Conservation (phyloP, 1,140 invertebrate genomes). For the Tyrophagus putrescentiae region DNA sequence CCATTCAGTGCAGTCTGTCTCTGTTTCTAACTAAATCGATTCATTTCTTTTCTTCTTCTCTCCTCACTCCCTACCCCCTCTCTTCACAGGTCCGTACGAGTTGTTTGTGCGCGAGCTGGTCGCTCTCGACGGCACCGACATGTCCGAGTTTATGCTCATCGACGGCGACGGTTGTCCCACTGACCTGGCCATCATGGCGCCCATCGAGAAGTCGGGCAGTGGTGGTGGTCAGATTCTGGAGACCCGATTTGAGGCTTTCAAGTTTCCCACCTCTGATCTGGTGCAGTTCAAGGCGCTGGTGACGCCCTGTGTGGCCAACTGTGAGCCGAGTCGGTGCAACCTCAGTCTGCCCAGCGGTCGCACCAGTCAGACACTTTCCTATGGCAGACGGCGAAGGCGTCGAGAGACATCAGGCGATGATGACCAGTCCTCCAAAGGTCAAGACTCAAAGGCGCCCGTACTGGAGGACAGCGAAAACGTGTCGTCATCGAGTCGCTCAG, state of each 20-base stretch:
- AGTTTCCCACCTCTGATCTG: constrained; percentile 82
- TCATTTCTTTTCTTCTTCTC: constrained; percentile 40
- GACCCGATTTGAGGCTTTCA: constrained; percentile 54
- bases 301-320: constrained; percentile 77
- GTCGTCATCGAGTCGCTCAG: constrained; percentile 73
- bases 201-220: constrained; percentile 48
- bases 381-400: constrained; percentile 13
- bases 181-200: constrained; percentile 38
- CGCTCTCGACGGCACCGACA: constrained; percentile 77
- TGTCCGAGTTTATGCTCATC: constrained; percentile 71
- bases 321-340: constrained; percentile 63
- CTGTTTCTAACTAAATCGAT: not conserved
- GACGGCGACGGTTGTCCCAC: constrained; percentile 56
- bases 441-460: not conserved
- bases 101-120: constrained; percentile 81
- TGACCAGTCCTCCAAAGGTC: constrained; percentile 32
- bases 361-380: constrained; percentile 33
- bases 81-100: constrained; percentile 60
- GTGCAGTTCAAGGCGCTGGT: constrained; percentile 85
- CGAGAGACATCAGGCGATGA: not conserved
- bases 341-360: constrained; percentile 61
- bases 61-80: too few relatives aligned
- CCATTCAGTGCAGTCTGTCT: not conserved
- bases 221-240: constrained; percentile 20
- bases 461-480: constrained; percentile 48